phyloP scores from a whole-genome alignment of 2,888 invertebrate genomes.

The Nematopogon swammerdamellus region DNA sequence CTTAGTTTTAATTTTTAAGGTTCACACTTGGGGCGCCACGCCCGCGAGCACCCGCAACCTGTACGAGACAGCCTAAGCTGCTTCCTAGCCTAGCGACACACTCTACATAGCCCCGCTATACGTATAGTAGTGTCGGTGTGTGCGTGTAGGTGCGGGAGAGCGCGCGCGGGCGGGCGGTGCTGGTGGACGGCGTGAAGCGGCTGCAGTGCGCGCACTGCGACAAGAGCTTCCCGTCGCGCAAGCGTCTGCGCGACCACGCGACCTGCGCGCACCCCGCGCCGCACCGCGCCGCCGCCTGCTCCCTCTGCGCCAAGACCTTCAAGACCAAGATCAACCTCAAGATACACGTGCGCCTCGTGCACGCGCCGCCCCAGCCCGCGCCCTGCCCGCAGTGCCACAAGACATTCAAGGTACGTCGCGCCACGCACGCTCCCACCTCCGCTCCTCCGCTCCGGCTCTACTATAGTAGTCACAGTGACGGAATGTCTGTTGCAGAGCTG shows the following conservation, averaged over 20 bases:
- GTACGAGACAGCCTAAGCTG: too few species aligned
- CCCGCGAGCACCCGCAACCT: too few species aligned
- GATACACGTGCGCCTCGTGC: conserved; percentile 20
- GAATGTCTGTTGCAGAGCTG: conserved; percentile 5
- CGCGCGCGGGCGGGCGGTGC: conserved; percentile 13
- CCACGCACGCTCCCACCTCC: too few species aligned
- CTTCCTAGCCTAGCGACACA: too few species aligned
- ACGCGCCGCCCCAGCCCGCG: conserved; percentile 14
- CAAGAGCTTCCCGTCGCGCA: conserved; percentile 47
- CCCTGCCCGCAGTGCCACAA: conserved; percentile 20
- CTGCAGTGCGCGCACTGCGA: conserved; percentile 30
- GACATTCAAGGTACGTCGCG: conserved; percentile 16
- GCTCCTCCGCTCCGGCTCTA: too few species aligned
- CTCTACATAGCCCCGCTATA: too few species aligned
- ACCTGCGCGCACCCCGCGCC: conserved; percentile 42
- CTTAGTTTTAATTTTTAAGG: too few species aligned
- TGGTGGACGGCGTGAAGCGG: conserved; percentile 13
- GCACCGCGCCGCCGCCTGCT: conserved; percentile 38
- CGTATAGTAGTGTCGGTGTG: too few species aligned
- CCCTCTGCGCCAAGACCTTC: conserved; percentile 41
- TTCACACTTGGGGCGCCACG: too few species aligned
- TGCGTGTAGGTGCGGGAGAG: background rate
- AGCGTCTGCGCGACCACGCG: conserved; percentile 39
- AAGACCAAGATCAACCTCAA: conserved; percentile 27
- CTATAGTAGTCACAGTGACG: too few species aligned